phyloP scores from a whole-genome alignment of 2,113 vertebrate species.

The Elachura formosa region DNA sequence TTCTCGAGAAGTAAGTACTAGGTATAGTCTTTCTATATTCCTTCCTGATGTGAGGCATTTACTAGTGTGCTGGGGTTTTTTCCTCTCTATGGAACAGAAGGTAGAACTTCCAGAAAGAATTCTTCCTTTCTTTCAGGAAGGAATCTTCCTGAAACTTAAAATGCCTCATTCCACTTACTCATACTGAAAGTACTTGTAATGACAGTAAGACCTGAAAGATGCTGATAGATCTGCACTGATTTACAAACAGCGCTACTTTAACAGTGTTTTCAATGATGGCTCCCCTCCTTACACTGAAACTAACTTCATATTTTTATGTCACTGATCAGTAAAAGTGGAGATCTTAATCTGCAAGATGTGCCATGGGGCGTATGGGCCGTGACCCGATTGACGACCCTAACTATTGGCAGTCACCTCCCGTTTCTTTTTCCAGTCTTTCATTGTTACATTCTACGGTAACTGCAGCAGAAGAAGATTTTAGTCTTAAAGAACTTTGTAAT shows the following conservation, averaged over 20 bases:
- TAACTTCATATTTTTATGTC: not conserved
- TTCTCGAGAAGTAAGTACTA: constrained; percentile 89
- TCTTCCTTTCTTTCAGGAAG: no score
- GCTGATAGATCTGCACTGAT: not conserved
- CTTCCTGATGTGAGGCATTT: not conserved
- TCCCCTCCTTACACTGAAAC: not conserved
- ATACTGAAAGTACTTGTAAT: not conserved
- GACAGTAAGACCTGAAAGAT: not conserved
- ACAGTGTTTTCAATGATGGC: not conserved
- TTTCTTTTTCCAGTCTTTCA: not conserved
- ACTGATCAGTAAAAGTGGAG: not conserved
- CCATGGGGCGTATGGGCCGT: not conserved
- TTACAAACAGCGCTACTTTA: not conserved
- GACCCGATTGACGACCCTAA: no score
- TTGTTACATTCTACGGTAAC: not conserved
- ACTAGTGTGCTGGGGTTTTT: not conserved
- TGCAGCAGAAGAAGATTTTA: not conserved
- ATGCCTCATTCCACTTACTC: not conserved
- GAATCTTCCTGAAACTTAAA: not conserved
- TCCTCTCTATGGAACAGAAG: not conserved
- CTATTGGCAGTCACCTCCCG: not conserved
- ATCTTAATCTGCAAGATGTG: not conserved
- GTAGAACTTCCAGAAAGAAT: no score
- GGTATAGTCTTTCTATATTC: not conserved
- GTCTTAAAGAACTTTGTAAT: not conserved